Evolutionary conservation across 2,797 vertebrate species (phyloP).

Genomic region (Chrosomus eos): DNA sequence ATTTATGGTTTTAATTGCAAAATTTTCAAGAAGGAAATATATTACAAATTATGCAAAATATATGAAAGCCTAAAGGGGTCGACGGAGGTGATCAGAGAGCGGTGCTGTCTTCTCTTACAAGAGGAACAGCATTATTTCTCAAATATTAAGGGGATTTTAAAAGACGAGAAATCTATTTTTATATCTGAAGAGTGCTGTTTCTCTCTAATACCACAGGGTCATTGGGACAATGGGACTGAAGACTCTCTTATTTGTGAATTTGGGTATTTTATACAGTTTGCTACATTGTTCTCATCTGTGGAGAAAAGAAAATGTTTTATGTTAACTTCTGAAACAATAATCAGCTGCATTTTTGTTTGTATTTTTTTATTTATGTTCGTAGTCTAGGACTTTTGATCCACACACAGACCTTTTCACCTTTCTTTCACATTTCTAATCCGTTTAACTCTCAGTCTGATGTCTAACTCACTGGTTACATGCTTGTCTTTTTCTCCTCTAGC

Average conservation of each 20-base stretch:
- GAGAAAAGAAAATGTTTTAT: conserved; percentile 66
- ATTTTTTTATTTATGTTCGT: conserved; percentile 62
- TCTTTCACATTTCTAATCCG: conserved; percentile 35
- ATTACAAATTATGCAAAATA: conserved; percentile 85
- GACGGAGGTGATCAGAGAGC: conserved; percentile 57
- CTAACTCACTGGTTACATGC: conserved; percentile 37
- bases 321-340: conserved; percentile 58
- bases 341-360: conserved; percentile 62
- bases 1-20: conserved; percentile 78
- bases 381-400: conserved; percentile 23
- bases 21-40: conserved; percentile 70
- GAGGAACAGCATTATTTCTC: conserved; percentile 68
- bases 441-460: conserved; percentile 39
- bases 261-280: conserved; percentile 80
- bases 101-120: conserved; percentile 53
- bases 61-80: conserved; percentile 72
- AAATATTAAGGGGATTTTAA: conserved; percentile 84
- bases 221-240: conserved; percentile 61
- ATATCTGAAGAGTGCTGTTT: conserved; percentile 80
- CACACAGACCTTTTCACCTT: conserved; percentile 18
- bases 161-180: conserved; percentile 88
- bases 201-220: conserved; percentile 76
- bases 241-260: conserved; percentile 72
- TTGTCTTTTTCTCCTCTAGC: conserved; percentile 51
- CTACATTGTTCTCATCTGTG: conserved; percentile 75